Percentiles rank a stretch among this genome's conserved stretches.
These are phyloP conservation scores for Drosophila nikananu DNA, from an alignment of 1,140 invertebrate genomes.

Conservation along the genomic window DNA sequence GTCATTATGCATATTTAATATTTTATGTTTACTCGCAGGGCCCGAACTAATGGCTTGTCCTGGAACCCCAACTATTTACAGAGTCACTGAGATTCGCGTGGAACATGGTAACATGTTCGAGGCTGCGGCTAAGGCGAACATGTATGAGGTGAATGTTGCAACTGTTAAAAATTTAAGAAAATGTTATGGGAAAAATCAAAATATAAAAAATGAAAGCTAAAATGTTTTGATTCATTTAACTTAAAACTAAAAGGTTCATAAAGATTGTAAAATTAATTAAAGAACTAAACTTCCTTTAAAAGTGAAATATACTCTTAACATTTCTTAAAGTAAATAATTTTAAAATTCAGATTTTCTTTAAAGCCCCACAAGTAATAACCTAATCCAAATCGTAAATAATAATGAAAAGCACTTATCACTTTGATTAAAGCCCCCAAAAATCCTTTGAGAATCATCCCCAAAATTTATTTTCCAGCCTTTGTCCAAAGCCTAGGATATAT, in stretches of 20 bases:
- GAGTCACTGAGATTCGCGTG: not conserved
- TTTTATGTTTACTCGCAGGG: slow-evolving; percentile 30
- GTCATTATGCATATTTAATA: slow-evolving; percentile 55
- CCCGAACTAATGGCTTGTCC: slow-evolving; percentile 10
- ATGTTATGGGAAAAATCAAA: not conserved
- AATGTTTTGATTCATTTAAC: too few species aligned
- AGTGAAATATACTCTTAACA: too few species aligned
- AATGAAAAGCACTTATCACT: slow-evolving; percentile 35
- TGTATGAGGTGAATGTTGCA: not conserved
- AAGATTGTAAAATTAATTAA: not conserved
- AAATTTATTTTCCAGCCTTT: slow-evolving; percentile 35
- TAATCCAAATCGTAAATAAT: not conserved
- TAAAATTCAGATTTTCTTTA: not conserved
- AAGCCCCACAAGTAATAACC: not conserved
- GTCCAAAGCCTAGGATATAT: slow-evolving; percentile 23
- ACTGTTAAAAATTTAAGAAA: slow-evolving; percentile 2
- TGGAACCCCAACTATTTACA: slow-evolving; percentile 13
- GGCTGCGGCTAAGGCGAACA: slow-evolving; percentile 3
- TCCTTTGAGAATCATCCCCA: slow-evolving; percentile 19
- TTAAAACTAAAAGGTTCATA: too few species aligned
- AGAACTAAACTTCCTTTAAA: too few species aligned
- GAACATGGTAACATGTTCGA: slow-evolving; percentile 26
- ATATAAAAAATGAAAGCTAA: too few species aligned
- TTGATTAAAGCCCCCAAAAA: slow-evolving; percentile 28
- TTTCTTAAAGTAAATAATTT: not conserved